A percentile compares a stretch with the other conserved stretches of the same genome.
These are phyloP conservation scores for Brienomyrus brachyistius DNA, from an alignment of 2,113 vertebrate genomes.

Conservation along the genomic window DNA sequence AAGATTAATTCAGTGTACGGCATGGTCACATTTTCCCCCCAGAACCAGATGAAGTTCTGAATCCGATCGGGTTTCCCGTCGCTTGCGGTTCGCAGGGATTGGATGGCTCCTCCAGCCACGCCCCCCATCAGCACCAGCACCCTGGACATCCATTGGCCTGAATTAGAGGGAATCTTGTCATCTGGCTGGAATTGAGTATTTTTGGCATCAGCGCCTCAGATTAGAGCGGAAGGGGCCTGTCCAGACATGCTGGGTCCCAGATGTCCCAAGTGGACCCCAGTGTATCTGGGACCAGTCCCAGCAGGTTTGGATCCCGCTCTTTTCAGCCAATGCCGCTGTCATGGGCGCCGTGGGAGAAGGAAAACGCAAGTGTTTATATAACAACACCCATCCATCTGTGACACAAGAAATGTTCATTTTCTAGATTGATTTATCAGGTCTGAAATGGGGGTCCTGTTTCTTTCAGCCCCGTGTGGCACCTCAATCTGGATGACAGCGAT, in stretches of 20 bases:
- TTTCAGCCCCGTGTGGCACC: not conserved
- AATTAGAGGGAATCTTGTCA: not conserved
- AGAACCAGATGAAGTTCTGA: not conserved
- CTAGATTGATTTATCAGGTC: not conserved
- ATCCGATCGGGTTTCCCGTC: not conserved
- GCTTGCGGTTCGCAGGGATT: not conserved
- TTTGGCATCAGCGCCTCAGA: not conserved
- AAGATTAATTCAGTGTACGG: not conserved
- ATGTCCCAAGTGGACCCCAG: not conserved
- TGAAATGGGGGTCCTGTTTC: not conserved
- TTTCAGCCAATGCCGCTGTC: not conserved
- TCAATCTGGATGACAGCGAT: not conserved
- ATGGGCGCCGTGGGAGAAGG: not conserved
- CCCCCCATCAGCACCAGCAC: not conserved
- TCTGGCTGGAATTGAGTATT: not conserved
- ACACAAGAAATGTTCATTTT: not conserved
- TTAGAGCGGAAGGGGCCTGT: not conserved
- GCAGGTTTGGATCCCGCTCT: not conserved
- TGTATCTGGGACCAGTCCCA: not conserved
- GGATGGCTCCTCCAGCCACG: not conserved
- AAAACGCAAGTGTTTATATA: not conserved
- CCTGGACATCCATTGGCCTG: not conserved
- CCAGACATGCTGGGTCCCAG: not conserved
- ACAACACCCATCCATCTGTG: not conserved
- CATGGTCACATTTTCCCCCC: not conserved